phyloP scores from a whole-genome alignment of 2,888 invertebrate genomes.

The Luperina testacea region DNA sequence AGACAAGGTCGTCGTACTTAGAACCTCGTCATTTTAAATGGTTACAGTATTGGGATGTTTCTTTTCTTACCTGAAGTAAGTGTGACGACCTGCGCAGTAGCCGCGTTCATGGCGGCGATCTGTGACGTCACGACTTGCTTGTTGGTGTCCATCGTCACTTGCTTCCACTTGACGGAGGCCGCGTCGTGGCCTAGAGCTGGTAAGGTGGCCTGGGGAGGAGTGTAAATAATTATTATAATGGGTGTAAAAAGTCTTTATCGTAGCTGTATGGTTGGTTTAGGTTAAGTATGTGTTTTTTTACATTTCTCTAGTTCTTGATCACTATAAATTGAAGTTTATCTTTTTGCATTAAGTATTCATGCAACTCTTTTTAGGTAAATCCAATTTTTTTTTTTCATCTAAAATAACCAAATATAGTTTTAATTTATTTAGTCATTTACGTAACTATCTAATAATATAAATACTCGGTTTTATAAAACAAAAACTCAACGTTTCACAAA shows the following conservation, averaged over 20 bases:
- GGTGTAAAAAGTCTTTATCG: neutral
- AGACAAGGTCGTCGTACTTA: neutral
- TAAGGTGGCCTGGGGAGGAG: conserved; percentile 75
- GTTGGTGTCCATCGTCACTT: conserved; percentile 97
- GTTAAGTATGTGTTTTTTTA: neutral
- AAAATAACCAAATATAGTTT: neutral
- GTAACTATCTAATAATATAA: neutral
- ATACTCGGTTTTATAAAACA: neutral
- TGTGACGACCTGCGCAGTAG: conserved; percentile 99
- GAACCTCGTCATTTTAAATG: neutral
- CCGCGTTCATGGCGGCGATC: conserved; percentile 99
- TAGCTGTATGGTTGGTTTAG: neutral
- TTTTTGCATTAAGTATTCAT: neutral
- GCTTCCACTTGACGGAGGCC: conserved; percentile 97
- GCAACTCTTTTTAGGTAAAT: neutral
- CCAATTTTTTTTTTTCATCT: neutral
- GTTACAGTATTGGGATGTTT: neutral
- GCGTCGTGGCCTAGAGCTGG: conserved; percentile 94
- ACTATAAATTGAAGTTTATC: neutral
- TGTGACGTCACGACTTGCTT: conserved; percentile 99
- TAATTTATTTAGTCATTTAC: neutral
- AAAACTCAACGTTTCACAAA: neutral
- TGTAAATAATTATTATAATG: neutral
- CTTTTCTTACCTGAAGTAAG: conserved; percentile 92
- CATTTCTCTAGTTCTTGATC: neutral